Conservation (phyloP, 2,797 vertebrate genomes). For the Pachyuromys duprasi region DNA sequence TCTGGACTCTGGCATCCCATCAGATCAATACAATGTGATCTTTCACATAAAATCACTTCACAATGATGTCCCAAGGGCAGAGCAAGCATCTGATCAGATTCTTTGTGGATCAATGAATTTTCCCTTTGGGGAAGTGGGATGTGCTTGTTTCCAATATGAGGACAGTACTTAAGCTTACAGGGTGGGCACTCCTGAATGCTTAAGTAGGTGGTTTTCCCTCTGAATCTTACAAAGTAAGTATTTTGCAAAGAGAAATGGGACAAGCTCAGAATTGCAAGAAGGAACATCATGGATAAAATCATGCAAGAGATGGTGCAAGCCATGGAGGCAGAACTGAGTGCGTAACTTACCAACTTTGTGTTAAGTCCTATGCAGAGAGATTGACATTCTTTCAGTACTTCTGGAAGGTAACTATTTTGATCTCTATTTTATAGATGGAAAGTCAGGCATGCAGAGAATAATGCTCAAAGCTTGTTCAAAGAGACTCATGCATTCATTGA, state of each 20-base stretch:
- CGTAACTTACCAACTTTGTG: neutral
- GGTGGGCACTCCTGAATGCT: neutral
- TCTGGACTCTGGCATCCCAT: neutral
- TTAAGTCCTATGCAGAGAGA: rapidly evolving
- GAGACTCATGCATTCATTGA: neutral
- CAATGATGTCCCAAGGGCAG: neutral
- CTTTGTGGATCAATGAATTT: slow-evolving; percentile 23
- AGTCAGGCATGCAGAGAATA: neutral
- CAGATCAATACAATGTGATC: neutral
- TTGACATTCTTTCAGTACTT: neutral
- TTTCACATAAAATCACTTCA: slow-evolving; percentile 58
- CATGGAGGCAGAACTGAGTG: neutral
- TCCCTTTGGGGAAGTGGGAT: neutral
- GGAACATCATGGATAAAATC: neutral
- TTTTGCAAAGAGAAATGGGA: neutral
- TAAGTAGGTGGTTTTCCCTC: slow-evolving; percentile 46
- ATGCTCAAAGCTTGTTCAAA: neutral
- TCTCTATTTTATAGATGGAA: neutral
- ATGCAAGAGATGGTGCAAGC: neutral
- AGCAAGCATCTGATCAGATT: slow-evolving; percentile 27
- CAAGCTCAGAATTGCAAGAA: neutral
- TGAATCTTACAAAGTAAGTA: neutral
- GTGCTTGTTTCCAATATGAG: slow-evolving; percentile 1
- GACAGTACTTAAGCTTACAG: neutral
- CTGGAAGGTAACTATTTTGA: neutral